Conservation (phyloP, 1,140 invertebrate genomes). For the Drosophila gunungcola region DNA sequence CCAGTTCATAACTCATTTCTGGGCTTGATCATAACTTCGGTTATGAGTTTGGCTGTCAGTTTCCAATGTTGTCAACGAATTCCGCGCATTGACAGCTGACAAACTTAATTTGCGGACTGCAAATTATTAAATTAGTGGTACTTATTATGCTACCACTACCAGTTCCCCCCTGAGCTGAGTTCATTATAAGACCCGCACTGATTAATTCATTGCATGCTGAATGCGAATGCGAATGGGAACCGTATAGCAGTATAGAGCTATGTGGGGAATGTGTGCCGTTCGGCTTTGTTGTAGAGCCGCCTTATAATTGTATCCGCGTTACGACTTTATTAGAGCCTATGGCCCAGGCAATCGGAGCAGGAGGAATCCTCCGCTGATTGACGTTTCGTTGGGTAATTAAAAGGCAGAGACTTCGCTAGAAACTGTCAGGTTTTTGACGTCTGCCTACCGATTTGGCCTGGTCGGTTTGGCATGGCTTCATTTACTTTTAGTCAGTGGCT, state of each 20-base stretch:
- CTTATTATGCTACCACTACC: slow-evolving; percentile 70
- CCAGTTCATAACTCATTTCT: slow-evolving; percentile 75
- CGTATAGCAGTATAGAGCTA: slow-evolving; percentile 26
- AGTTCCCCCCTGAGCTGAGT: slow-evolving; percentile 3
- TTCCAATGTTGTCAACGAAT: slow-evolving; percentile 80
- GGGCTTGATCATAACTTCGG: slow-evolving; percentile 72
- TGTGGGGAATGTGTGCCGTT: slow-evolving; percentile 73
- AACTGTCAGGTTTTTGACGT: slow-evolving; percentile 77
- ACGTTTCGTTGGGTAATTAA: slow-evolving; percentile 76
- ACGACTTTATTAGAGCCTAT: slow-evolving; percentile 73
- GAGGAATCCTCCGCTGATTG: slow-evolving; percentile 55
- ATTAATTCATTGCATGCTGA: slow-evolving; percentile 75
- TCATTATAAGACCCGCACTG: slow-evolving; percentile 60
- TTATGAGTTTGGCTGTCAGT: slow-evolving; percentile 79
- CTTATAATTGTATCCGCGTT: slow-evolving; percentile 82
- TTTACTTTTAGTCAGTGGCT: slow-evolving; percentile 52
- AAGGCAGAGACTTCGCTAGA: slow-evolving; percentile 66
- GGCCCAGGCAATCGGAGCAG: slow-evolving; percentile 29
- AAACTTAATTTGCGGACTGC: slow-evolving; percentile 77
- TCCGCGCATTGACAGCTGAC: slow-evolving; percentile 78
- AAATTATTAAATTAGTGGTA: slow-evolving; percentile 83
- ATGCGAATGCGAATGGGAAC: slow-evolving; percentile 5
- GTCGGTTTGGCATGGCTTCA: slow-evolving; percentile 61
- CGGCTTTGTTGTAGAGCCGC: slow-evolving; percentile 75
- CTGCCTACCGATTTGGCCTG: slow-evolving; percentile 48